phyloP scores from a whole-genome alignment of 1,140 invertebrate species.

The Penaeus vannamei region DNA sequence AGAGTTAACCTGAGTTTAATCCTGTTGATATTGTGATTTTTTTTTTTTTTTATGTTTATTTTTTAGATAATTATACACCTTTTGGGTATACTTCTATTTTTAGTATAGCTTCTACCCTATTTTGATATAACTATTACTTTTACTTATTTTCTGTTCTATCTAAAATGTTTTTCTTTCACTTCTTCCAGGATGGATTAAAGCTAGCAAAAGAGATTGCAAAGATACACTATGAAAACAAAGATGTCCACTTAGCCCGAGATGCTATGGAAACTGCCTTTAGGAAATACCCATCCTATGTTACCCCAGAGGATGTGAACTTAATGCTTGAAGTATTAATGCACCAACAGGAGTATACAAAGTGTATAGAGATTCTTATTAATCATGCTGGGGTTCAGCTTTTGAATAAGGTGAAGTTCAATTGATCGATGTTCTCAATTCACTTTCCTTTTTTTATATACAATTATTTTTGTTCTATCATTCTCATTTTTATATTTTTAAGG shows the following conservation, averaged over 20 bases:
- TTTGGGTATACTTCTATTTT: too few relatives aligned
- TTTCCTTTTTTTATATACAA: background rate
- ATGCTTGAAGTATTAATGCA: conserved; percentile 86
- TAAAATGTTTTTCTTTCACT: background rate
- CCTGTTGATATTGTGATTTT: too few relatives aligned
- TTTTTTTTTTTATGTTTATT: too few relatives aligned
- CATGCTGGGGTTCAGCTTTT: conserved; percentile 76
- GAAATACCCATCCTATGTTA: conserved; percentile 71
- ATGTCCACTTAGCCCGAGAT: conserved; percentile 82
- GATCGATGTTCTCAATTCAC: background rate
- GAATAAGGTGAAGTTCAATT: conserved; percentile 41
- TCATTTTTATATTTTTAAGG: background rate
- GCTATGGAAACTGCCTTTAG: conserved; percentile 83
- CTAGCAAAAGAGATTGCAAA: conserved; percentile 84
- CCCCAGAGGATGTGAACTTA: conserved; percentile 83
- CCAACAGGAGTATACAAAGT: conserved; percentile 80
- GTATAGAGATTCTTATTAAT: conserved; percentile 79
- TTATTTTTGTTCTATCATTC: background rate
- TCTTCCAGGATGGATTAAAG: conserved; percentile 79
- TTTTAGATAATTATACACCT: too few relatives aligned
- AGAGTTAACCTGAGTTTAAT: too few relatives aligned
- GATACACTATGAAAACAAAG: conserved; percentile 82
- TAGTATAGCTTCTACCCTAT: too few relatives aligned
- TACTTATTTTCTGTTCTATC: background rate
- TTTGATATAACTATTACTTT: too few relatives aligned